Conservation (phyloP, 2,797 vertebrate species). For the Spondyliosoma cantharus region DNA sequence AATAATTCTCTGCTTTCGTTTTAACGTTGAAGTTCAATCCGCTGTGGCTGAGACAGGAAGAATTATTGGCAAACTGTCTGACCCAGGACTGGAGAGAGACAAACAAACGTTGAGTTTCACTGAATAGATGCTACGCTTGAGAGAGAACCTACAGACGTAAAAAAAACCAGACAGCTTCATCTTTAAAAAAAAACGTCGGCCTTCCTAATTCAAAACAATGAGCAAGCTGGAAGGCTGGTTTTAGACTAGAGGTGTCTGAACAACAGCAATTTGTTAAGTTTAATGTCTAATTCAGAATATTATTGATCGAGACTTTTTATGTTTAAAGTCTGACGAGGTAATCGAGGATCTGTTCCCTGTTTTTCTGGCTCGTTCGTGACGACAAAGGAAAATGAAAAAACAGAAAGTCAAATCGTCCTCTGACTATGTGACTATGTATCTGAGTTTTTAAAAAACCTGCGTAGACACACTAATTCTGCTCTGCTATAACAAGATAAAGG, state of each 20-base stretch:
- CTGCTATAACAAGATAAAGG: not conserved
- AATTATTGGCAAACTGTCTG: slow-evolving; percentile 27
- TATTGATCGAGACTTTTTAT: no score
- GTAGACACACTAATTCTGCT: no score
- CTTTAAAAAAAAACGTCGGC: not conserved
- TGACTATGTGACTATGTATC: no score
- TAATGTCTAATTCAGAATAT: no score
- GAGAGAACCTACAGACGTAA: not conserved
- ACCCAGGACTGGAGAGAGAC: slow-evolving; percentile 40
- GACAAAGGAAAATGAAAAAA: no score
- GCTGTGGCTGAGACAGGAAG: not conserved
- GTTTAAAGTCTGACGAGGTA: no score
- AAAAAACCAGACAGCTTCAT: not conserved
- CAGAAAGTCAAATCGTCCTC: no score
- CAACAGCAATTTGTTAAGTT: no score
- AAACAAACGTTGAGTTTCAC: slow-evolving; percentile 25
- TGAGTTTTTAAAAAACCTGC: no score
- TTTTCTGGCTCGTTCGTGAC: no score
- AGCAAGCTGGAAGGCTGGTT: not conserved
- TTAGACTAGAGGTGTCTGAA: not conserved
- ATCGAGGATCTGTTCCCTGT: no score
- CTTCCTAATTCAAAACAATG: not conserved
- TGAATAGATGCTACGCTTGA: not conserved
- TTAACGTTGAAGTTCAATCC: not conserved
- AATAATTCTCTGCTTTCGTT: slow-evolving; percentile 11